Evolutionary conservation across 1,140 invertebrate genomes (phyloP), one percentile per base, ranked within the genome.

Genomic region (Sycobia sp.): DNA sequence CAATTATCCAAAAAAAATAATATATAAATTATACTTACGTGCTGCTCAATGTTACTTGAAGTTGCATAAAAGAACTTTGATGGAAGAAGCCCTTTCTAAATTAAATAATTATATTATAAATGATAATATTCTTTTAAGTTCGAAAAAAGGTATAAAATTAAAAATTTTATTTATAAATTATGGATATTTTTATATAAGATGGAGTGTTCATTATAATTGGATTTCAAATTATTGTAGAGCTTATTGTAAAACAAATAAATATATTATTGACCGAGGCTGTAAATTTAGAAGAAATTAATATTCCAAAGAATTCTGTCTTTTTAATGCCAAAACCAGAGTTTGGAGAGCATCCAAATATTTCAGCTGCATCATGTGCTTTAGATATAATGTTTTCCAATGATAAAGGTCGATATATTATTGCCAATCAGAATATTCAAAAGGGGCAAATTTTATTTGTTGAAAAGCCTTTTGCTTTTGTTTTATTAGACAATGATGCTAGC

Each of bases 401-500:
- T 20, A 81, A 80, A 71, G 85, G 86, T 29, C 74, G 86, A 60
- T 76, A 84, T 71, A 83, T 88, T 14, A 59, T 84, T 18, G 79
- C 86, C 13, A 82, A 81, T 49, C 77, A 74, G 69, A 74, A 84
- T 62, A 82, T 91, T 23, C 72, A 83, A 59, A 81, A 81, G 58
- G 89, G 88, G 2, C 85, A 91, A 69, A 78, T 87, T 50, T 64
- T 91, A 3, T 88, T 91, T 72, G 77, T 89, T 4, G 90, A 91
- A 76, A 85, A 87, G 69, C 87, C 90, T n/a, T 90, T 86, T 77
- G 80, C 86, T 43, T 87, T 87, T 68, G 86, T 89, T 23, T 74
- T 88, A 36, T 72, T 85, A 16, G 78, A 83, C 54, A 77, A 82
- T 64, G 46, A 66, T 25, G 74, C 79, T 36, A 67, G 70, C 29